Percentiles rank a stretch among this genome's conserved stretches.
phyloP scores from a whole-genome alignment of 2,113 vertebrate genomes.

The Xiphorhynchus elegans region DNA sequence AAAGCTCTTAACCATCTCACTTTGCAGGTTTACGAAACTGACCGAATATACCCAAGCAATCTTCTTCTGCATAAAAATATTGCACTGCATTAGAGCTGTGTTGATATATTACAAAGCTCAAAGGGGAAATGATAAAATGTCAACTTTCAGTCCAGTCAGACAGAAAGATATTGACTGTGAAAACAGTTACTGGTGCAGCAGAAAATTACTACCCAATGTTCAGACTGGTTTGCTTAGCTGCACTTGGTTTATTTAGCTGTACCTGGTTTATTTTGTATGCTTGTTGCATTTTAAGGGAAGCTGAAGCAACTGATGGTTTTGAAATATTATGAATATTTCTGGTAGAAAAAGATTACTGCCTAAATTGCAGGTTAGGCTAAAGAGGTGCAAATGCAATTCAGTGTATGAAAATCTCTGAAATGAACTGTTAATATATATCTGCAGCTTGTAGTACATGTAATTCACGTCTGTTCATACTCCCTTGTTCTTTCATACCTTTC shows the following conservation, averaged over 20 bases:
- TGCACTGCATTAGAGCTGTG: neutral
- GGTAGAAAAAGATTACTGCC: neutral
- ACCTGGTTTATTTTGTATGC: neutral
- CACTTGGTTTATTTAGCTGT: neutral
- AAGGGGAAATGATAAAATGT: neutral
- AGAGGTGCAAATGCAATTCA: neutral
- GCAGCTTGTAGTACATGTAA: neutral
- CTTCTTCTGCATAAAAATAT: neutral
- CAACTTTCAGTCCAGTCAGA: neutral
- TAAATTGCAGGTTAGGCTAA: neutral
- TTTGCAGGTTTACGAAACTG: neutral
- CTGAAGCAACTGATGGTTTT: neutral
- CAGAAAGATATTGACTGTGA: neutral
- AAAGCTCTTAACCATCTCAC: neutral
- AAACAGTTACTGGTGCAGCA: neutral
- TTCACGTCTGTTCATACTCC: slow-evolving; percentile 38
- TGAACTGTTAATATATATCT: neutral
- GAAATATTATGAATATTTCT: neutral
- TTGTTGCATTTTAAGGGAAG: neutral
- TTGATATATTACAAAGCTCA: neutral
- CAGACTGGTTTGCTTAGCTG: neutral
- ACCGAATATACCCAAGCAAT: neutral
- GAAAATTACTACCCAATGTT: neutral
- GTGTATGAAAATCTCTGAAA: neutral
- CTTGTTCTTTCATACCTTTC: slow-evolving; percentile 56